Evolutionary conservation across 2,888 invertebrate genomes (phyloP), one percentile per base, ranked within the genome.

Genomic region (Schizotus pectinicornis): DNA sequence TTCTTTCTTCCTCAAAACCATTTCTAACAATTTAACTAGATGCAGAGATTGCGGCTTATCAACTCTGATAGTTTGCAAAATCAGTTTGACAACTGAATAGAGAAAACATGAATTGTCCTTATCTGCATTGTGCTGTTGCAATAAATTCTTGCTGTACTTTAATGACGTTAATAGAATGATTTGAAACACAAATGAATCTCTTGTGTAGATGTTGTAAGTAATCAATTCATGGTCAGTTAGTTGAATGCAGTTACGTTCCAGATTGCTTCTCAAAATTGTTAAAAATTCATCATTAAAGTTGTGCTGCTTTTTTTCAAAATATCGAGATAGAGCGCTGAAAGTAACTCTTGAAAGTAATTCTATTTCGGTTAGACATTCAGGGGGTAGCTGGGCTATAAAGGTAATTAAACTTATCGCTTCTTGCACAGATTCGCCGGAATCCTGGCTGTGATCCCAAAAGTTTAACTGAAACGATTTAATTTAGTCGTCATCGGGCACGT

Each of bases 11-110:
- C 62, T 67, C 37, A 68, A 54, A 45, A 70, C 59, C 38, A 59
- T 52, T 11, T 64, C 63, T 2, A 72, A 45, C 3, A 67, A 42
- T 32, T 50, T 61, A 38, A 72, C 42, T n/a, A 70, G 33, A 34
- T 65, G 60, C 13, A 68, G 35, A 32, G 67, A 65, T 41, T 63
- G 56, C 8, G 52, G 52, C 50, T 64, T 60, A 7, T 54, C 22
- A 41, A 63, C 47, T 12, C 35, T 32, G 32, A 62, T 49, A 32
- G 56, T 36, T 34, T 57, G 46, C 13, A 63, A 30, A 32, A 56
- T 57, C 13, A 35, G 59, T 48, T 39, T 11, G 35, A 47, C 51
- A 31, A 57, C 9, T 37, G 33, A 35, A n/a, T 33, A 34, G 0
- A 56, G 13, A 45, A 52, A 45, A 22, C 5, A 22, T 22, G 22